A percentile compares a stretch with the other conserved stretches of the same genome.
These are phyloP conservation scores for Limulus polyphemus DNA, from an alignment of 2,888 invertebrate species.

Conservation along the genomic window DNA sequence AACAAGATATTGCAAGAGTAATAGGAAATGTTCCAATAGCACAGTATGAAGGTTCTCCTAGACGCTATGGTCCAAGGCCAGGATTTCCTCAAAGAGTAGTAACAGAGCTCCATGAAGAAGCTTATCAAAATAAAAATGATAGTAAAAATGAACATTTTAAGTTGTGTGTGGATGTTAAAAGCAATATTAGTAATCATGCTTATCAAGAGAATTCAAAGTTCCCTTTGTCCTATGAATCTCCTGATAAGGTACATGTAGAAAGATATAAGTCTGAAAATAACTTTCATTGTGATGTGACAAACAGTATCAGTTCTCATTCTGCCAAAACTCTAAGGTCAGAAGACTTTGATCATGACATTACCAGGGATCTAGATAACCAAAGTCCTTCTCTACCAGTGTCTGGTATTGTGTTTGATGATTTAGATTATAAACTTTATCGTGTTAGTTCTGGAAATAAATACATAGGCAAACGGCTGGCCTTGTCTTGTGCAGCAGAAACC, in stretches of 20 bases:
- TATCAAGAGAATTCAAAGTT: not conserved
- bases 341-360: not conserved
- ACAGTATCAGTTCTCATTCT: not conserved
- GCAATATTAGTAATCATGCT: not conserved
- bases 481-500: slow-evolving; percentile 32
- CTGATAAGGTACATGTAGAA: too few species aligned
- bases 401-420: slow-evolving; percentile 31
- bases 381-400: not conserved
- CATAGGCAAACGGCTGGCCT: slow-evolving; percentile 58
- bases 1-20: slow-evolving; percentile 34
- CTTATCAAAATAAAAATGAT: not conserved
- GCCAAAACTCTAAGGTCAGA: not conserved
- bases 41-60: slow-evolving; percentile 80
- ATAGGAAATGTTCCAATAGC: slow-evolving; percentile 80
- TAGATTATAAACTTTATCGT: slow-evolving; percentile 63
- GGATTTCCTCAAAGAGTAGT: slow-evolving; percentile 60
- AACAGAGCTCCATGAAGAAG: slow-evolving; percentile 18
- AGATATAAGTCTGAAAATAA: not conserved
- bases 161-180: not conserved
- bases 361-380: not conserved
- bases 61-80: slow-evolving; percentile 68
- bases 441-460: slow-evolving; percentile 58
- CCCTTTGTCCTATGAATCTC: too few species aligned
- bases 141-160: too few species aligned
- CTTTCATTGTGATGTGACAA: not conserved